Percentiles rank a stretch among this genome's conserved stretches.
These are phyloP conservation scores for Poeciliopsis paucimaculata DNA, from an alignment of 2,797 vertebrate genomes.

Conservation along the genomic window DNA sequence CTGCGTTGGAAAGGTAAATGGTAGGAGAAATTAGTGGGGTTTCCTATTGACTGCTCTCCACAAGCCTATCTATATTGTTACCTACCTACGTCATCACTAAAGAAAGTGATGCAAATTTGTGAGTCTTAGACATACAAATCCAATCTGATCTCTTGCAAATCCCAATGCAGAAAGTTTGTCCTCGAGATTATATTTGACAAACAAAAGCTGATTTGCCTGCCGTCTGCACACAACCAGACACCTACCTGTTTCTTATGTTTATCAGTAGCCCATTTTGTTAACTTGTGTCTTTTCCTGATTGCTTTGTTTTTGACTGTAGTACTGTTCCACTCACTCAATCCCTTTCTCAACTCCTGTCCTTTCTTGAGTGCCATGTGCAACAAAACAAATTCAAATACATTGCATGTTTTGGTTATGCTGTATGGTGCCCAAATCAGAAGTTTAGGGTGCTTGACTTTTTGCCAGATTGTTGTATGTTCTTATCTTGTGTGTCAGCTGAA, in stretches of 20 bases:
- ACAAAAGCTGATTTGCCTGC: slow-evolving; percentile 12
- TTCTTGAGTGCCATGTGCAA: not conserved
- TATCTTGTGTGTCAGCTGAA: slow-evolving; percentile 4
- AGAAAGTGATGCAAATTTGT: slow-evolving; percentile 8
- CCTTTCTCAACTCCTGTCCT: not conserved
- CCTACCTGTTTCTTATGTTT: not conserved
- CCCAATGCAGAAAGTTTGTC: not conserved
- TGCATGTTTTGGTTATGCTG: not conserved
- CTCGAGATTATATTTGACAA: slow-evolving; percentile 12
- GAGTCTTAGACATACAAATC: slow-evolving; percentile 9
- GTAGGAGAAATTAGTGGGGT: not conserved
- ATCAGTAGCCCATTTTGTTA: not conserved
- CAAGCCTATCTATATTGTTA: not conserved
- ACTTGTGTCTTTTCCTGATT: not conserved
- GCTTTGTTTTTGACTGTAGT: not conserved
- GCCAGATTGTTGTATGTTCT: slow-evolving; percentile 20
- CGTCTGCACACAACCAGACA: not conserved
- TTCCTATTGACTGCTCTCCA: not conserved
- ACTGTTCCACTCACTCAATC: not conserved
- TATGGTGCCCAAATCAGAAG: not conserved
- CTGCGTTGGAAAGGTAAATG: not conserved
- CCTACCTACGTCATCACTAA: not conserved
- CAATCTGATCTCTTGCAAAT: slow-evolving; percentile 8
- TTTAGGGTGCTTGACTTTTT: not conserved
- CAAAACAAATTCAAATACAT: not conserved